phyloP scores from a whole-genome alignment of 2,113 vertebrate genomes.

The Sapajus apella region DNA sequence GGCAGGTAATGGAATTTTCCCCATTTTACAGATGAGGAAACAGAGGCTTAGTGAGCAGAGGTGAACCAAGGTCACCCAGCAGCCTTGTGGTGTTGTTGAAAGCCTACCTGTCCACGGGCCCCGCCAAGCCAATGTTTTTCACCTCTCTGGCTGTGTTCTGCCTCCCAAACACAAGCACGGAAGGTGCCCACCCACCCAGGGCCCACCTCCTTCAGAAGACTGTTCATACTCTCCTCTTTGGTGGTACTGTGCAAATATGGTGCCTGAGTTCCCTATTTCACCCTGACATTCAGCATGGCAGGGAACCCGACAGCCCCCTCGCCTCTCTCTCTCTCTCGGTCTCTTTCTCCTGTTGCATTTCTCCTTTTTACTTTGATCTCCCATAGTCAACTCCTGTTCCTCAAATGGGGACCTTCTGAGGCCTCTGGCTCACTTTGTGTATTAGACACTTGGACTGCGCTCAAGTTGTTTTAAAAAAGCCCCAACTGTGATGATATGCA shows the following conservation, averaged over 20 bases:
- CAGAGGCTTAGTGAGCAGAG: neutral
- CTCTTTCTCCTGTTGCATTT: neutral
- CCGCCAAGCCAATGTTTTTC: accelerated
- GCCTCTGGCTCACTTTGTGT: neutral
- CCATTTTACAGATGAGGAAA: neutral
- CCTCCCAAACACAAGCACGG: accelerated
- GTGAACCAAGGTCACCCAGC: neutral
- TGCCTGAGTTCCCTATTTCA: accelerated
- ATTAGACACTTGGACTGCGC: neutral
- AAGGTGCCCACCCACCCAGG: accelerated
- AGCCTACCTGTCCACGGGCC: accelerated
- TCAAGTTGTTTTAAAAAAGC: neutral
- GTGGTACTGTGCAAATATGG: accelerated
- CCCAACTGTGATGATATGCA: neutral
- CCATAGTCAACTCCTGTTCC: neutral
- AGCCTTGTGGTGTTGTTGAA: neutral
- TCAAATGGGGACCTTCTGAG: neutral
- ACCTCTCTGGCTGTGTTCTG: neutral
- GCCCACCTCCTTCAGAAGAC: accelerated
- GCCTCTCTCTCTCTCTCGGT: neutral
- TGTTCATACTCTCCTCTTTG: accelerated
- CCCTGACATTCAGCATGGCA: neutral
- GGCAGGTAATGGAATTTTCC: neutral
- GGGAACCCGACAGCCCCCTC: accelerated
- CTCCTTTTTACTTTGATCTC: neutral